A percentile compares a stretch with the other conserved stretches of the same genome.
Evolutionary conservation across 2,113 vertebrate genomes (phyloP).

Genomic region (Peromyscus maniculatus): DNA sequence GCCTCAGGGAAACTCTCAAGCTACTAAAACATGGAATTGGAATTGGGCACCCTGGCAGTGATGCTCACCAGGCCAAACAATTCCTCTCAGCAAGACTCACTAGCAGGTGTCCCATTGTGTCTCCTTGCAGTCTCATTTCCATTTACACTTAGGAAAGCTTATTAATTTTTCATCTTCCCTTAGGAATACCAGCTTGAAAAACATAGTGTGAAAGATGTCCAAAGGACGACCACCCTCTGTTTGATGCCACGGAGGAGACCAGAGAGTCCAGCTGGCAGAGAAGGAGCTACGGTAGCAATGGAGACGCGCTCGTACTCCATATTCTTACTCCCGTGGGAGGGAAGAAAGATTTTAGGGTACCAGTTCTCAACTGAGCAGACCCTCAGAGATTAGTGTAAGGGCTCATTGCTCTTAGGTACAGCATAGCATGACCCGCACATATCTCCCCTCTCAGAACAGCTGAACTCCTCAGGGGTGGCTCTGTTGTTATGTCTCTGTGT

Average conservation of each 20-base stretch:
- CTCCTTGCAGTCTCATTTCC: not conserved
- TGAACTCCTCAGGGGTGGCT: not conserved
- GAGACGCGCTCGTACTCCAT: not conserved
- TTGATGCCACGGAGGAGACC: not conserved
- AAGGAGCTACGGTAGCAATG: not conserved
- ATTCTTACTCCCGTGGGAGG: not conserved
- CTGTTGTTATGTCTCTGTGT: not conserved
- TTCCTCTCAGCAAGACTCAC: not conserved
- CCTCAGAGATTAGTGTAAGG: not conserved
- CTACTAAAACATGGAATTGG: not conserved
- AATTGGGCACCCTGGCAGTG: not conserved
- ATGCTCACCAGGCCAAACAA: not conserved
- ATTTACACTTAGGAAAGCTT: not conserved
- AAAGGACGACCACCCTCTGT: not conserved
- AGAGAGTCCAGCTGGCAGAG: not conserved
- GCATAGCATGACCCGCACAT: not conserved
- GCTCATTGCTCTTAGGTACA: not conserved
- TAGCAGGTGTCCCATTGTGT: not conserved
- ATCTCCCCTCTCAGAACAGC: not conserved
- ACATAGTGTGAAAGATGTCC: not conserved
- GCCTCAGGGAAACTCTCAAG: not conserved
- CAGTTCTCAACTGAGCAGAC: not conserved
- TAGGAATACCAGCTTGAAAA: conserved; percentile 19
- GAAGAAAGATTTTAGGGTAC: not conserved
- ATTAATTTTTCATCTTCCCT: conserved; percentile 38